These are phyloP conservation scores for Mythimna loreyi DNA, from an alignment of 2,888 invertebrate genomes.

Conservation along the genomic window DNA sequence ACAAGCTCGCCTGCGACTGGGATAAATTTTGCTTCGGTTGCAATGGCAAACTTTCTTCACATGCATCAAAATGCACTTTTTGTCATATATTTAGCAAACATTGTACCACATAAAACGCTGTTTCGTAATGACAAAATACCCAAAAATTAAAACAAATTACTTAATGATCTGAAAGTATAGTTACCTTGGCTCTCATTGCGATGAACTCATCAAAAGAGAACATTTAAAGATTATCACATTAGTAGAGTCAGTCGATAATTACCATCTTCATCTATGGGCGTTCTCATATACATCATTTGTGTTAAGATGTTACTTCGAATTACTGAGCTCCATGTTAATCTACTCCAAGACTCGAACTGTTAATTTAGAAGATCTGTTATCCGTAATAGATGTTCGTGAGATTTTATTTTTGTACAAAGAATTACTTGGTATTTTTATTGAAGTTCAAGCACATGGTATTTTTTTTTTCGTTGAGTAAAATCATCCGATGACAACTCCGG, in stretches of 20 bases:
- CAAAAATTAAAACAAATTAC: slow-evolving; percentile 71
- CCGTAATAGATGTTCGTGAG: slow-evolving; percentile 82
- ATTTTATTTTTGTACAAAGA: slow-evolving; percentile 68
- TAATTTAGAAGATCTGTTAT: slow-evolving; percentile 80
- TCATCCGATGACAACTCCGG: no score
- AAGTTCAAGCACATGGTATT: slow-evolving; percentile 2
- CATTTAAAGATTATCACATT: slow-evolving; percentile 86
- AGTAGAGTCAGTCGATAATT: slow-evolving; percentile 84
- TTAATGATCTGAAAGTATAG: slow-evolving; percentile 73
- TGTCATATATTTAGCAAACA: neutral
- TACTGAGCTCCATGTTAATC: slow-evolving; percentile 79
- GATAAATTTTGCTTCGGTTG: no score
- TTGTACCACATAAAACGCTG: neutral
- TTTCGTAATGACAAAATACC: slow-evolving; percentile 63
- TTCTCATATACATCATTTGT: slow-evolving; percentile 87
- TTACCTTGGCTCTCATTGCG: slow-evolving; percentile 69
- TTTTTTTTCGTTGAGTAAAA: neutral
- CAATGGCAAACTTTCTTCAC: no score
- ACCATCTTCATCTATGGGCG: slow-evolving; percentile 84
- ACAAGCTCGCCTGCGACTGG: no score
- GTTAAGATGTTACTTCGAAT: slow-evolving; percentile 87
- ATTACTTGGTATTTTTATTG: slow-evolving; percentile 16
- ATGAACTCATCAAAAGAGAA: slow-evolving; percentile 88
- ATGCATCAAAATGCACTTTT: no score
- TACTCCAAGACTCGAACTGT: slow-evolving; percentile 72